Conservation (phyloP, 2,113 vertebrate species). For the Galemys pyrenaicus region DNA sequence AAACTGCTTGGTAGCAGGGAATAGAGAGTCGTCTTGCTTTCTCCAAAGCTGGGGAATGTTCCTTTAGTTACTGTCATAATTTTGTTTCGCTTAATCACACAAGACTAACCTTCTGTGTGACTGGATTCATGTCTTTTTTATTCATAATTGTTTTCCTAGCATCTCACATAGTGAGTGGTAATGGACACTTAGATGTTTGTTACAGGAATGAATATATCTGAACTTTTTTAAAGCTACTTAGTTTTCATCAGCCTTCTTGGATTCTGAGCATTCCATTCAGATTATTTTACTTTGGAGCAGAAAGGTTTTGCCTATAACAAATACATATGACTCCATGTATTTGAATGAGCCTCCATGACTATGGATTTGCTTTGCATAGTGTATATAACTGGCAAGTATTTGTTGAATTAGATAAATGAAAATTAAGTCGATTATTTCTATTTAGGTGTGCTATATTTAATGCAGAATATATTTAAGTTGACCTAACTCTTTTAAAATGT, state of each 20-base stretch:
- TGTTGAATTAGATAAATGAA: conserved; percentile 32
- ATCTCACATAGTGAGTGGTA: background rate
- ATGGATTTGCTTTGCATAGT: background rate
- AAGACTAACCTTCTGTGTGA: background rate
- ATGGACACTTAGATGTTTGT: conserved; percentile 30
- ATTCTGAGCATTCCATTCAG: background rate
- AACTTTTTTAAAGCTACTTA: background rate
- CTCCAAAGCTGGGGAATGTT: background rate
- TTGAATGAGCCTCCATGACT: background rate
- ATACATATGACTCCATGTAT: too few species aligned
- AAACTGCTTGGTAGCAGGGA: background rate
- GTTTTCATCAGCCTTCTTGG: conserved; percentile 24
- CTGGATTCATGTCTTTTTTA: background rate
- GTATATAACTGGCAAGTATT: background rate
- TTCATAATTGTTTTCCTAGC: background rate
- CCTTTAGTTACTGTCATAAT: background rate
- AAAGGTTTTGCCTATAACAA: background rate
- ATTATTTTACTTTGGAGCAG: conserved; percentile 12
- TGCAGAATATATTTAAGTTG: background rate
- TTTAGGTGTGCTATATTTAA: conserved; percentile 11
- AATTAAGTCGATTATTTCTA: background rate
- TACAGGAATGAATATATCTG: background rate
- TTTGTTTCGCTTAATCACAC: background rate
- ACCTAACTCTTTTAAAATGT: background rate
- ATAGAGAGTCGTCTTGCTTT: background rate